Evolutionary conservation across 1,140 invertebrate species (phyloP).

Genomic region (Macrobrachium nipponense): DNA sequence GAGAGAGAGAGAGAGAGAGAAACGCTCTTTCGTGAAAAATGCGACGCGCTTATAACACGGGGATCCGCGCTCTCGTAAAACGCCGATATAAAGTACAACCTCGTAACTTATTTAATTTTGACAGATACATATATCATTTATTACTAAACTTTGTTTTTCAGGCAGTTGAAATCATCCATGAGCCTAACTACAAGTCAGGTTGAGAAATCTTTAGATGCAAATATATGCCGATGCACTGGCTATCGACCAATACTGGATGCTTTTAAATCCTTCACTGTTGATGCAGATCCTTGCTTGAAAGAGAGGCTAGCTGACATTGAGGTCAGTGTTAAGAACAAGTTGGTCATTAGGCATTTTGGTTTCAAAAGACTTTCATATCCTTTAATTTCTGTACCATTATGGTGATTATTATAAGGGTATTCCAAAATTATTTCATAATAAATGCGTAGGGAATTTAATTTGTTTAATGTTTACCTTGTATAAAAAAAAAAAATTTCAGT

Average conservation of each 20-base stretch:
- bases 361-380: background rate
- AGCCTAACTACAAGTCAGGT: conserved; percentile 77
- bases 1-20: too few species aligned
- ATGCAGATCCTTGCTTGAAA: conserved; percentile 69
- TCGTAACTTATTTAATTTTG: background rate
- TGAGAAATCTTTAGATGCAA: conserved; percentile 83
- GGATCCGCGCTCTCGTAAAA: too few species aligned
- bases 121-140: background rate
- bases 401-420: background rate
- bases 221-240: conserved; percentile 89
- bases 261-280: conserved; percentile 80
- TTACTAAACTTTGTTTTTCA: conserved; percentile 12
- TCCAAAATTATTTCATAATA: too few species aligned
- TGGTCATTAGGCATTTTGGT: background rate
- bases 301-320: conserved; percentile 58
- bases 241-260: conserved; percentile 87
- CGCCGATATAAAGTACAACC: too few species aligned
- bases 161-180: conserved; percentile 65
- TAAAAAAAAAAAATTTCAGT: too few species aligned
- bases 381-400: background rate
- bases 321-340: conserved; percentile 5
- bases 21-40: too few species aligned
- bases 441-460: too few species aligned
- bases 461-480: too few species aligned
- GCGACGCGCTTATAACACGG: too few species aligned